Percentiles rank a stretch among this genome's conserved stretches.
Conservation (phyloP, 2,113 vertebrate species). For the Dicrurus megarhynchus region DNA sequence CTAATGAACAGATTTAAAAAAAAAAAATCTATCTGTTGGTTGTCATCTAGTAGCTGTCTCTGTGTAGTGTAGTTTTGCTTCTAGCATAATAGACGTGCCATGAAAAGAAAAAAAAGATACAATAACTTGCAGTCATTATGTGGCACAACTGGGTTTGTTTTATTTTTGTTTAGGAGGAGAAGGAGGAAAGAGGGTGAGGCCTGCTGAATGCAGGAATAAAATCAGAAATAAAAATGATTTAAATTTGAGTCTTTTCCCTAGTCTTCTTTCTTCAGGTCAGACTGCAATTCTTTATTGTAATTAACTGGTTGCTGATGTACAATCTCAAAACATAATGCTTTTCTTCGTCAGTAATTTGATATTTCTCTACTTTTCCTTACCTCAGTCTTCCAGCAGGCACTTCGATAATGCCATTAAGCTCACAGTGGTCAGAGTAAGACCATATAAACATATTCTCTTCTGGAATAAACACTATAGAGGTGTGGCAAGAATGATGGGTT, state of each 20-base stretch:
- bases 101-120: neutral
- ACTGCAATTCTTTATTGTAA: neutral
- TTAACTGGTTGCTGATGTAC: neutral
- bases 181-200: no score
- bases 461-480: neutral
- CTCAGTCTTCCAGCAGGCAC: neutral
- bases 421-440: neutral
- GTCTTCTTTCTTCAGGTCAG: neutral
- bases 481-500: neutral
- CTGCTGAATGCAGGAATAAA: neutral
- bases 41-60: neutral
- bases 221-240: neutral
- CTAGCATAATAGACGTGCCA: neutral
- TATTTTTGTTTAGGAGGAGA: neutral
- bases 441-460: neutral
- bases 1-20: neutral
- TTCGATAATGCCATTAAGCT: neutral
- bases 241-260: neutral
- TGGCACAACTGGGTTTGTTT: neutral
- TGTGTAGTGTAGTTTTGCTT: neutral
- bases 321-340: rapidly evolving
- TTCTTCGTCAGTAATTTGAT: neutral
- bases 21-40: neutral
- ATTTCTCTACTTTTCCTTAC: neutral
- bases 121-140: neutral